phyloP scores from a whole-genome alignment of 1,140 invertebrate genomes.

The Saccostrea echinata region DNA sequence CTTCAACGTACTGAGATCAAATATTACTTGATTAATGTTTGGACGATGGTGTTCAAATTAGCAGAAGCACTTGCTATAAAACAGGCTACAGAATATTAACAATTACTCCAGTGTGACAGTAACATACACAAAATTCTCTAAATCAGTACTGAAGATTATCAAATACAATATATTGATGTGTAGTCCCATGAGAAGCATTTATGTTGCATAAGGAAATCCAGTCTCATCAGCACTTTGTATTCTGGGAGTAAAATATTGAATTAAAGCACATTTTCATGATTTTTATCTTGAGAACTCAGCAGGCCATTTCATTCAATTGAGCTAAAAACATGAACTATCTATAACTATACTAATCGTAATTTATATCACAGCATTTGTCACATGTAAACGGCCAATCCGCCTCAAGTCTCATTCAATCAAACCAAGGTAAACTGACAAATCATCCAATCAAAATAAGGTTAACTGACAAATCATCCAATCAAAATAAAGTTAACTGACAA shows the following conservation, averaged over 20 bases:
- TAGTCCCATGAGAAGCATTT: neutral
- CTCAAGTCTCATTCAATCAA: constrained; percentile 11
- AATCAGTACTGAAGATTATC: neutral
- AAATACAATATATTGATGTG: neutral
- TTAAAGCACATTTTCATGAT: too few relatives aligned
- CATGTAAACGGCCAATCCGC: constrained; percentile 5
- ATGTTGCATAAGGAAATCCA: too few relatives aligned
- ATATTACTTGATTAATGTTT: neutral
- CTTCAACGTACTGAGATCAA: neutral
- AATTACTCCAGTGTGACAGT: too few relatives aligned
- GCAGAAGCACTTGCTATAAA: neutral
- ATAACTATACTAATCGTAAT: neutral
- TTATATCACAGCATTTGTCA: constrained; percentile 37
- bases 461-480: constrained; percentile 5
- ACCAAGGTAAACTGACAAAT: neutral
- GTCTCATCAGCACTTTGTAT: too few relatives aligned
- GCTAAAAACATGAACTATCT: constrained; percentile 11
- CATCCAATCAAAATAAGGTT: constrained; percentile 16
- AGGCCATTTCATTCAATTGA: constrained; percentile 20
- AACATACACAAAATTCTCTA: neutral
- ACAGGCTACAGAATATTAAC: too few relatives aligned
- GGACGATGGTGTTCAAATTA: neutral
- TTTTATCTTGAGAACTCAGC: neutral
- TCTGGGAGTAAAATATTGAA: too few relatives aligned
- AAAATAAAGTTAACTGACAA: neutral